phyloP scores from a whole-genome alignment of 2,888 invertebrate species.

The Trypoxylon attenuatum region DNA sequence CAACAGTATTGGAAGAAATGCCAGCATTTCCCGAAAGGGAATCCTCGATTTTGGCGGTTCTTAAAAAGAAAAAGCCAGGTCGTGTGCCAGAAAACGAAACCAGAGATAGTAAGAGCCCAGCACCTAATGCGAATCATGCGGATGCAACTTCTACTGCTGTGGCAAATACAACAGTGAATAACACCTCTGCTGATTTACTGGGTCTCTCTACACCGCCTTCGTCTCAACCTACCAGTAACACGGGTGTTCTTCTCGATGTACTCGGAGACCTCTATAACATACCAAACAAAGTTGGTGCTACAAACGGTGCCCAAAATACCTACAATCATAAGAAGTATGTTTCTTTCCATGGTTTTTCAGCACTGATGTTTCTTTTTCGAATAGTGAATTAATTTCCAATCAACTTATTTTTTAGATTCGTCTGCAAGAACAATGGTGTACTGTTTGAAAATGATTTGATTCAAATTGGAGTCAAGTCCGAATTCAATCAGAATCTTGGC shows the following conservation, averaged over 20 bases:
- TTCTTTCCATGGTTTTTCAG: not conserved
- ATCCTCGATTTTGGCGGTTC: conserved; percentile 96
- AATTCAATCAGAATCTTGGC: conserved; percentile 96
- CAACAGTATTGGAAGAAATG: conserved; percentile 99
- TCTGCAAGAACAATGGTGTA: conserved; percentile 98
- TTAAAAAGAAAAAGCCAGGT: conserved; percentile 99
- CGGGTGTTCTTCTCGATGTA: conserved; percentile 91
- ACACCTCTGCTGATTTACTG: conserved; percentile 86
- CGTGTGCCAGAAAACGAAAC: conserved; percentile 92
- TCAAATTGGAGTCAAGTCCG: conserved; percentile 98
- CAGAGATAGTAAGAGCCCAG: conserved; percentile 88
- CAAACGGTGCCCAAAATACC: conserved; percentile 79
- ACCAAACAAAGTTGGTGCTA: conserved; percentile 78
- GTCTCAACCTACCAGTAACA: conserved; percentile 81
- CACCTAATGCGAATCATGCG: conserved; percentile 76
- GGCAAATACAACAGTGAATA: conserved; percentile 72
- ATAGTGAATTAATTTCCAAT: not conserved
- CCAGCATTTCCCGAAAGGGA: conserved; percentile 99
- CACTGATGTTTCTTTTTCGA: not conserved
- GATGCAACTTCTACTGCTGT: conserved; percentile 63
- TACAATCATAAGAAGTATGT: conserved; percentile 91
- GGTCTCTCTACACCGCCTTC: conserved; percentile 93
- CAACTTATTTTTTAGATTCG: conserved; percentile 77
- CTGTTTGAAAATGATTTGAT: conserved; percentile 98
- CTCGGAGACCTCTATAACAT: conserved; percentile 90